phyloP scores from a whole-genome alignment of 1,140 invertebrate species.

The Tetramorium alpestre region DNA sequence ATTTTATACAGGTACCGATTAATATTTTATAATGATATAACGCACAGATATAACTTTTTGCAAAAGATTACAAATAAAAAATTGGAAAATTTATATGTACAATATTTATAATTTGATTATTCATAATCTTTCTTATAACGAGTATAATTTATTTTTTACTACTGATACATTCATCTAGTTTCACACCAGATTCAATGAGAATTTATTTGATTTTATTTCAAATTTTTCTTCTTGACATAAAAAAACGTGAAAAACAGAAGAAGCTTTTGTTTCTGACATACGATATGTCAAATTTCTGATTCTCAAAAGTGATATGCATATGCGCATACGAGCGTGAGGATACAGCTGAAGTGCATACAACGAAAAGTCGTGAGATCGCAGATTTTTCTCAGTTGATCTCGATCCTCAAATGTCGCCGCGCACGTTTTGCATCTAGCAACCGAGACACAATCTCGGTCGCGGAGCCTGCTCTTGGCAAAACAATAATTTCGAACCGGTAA shows the following conservation, averaged over 20 bases:
- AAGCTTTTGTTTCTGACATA: neutral
- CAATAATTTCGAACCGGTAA: conserved; percentile 71
- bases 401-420: neutral
- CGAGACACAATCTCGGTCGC: conserved; percentile 60
- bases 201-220: neutral
- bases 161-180: neutral
- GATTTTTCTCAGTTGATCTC: conserved; percentile 38
- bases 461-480: conserved; percentile 58
- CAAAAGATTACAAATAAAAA: neutral
- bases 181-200: neutral
- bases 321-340: conserved; percentile 10
- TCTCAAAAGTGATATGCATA: conserved; percentile 9
- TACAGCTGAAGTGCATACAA: neutral
- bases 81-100: too few relatives aligned
- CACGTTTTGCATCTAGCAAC: conserved; percentile 43
- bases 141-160: neutral
- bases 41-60: neutral
- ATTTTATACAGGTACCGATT: neutral
- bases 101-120: neutral
- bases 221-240: neutral
- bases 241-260: neutral
- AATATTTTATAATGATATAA: too few relatives aligned
- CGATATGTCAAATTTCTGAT: neutral
- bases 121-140: neutral
- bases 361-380: neutral